phyloP scores from a whole-genome alignment of 2,113 vertebrate genomes.

The Pelmatolapia mariae region DNA sequence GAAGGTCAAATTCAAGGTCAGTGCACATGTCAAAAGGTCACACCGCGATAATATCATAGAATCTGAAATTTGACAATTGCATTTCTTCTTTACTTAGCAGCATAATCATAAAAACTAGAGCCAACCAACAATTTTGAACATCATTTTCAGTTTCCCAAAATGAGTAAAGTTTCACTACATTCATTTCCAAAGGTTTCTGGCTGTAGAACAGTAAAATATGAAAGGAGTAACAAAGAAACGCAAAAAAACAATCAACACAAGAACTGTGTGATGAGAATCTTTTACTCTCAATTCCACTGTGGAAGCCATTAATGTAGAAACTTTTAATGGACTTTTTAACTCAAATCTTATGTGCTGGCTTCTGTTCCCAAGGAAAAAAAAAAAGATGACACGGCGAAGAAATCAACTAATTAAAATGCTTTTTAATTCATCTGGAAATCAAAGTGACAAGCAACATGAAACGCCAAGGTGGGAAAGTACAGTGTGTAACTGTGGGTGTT shows the following conservation, averaged over 20 bases:
- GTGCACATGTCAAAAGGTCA: neutral
- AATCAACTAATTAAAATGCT: conserved; percentile 64
- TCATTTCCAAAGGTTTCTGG: neutral
- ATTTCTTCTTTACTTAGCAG: neutral
- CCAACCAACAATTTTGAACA: neutral
- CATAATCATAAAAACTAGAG: neutral
- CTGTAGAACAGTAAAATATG: neutral
- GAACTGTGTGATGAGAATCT: neutral
- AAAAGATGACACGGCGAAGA: conserved; percentile 25
- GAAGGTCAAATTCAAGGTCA: neutral
- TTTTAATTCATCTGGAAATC: conserved; percentile 66
- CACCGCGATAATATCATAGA: neutral
- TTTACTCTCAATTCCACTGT: neutral
- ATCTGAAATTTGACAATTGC: neutral
- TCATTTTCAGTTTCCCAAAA: neutral
- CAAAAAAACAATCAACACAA: neutral
- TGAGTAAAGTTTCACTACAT: neutral
- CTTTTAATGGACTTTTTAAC: conserved; percentile 14
- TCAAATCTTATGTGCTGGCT: neutral
- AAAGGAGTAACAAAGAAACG: neutral
- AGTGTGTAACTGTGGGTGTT: neutral
- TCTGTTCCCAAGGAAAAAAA: neutral
- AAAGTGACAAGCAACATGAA: conserved; percentile 72
- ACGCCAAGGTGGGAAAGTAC: conserved; percentile 48
- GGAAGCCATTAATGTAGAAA: conserved; percentile 4